Evolutionary conservation across 1,140 invertebrate genomes (phyloP), one percentile per base, ranked within the genome.

Genomic region (Brachionus asplanchnoidis): DNA sequence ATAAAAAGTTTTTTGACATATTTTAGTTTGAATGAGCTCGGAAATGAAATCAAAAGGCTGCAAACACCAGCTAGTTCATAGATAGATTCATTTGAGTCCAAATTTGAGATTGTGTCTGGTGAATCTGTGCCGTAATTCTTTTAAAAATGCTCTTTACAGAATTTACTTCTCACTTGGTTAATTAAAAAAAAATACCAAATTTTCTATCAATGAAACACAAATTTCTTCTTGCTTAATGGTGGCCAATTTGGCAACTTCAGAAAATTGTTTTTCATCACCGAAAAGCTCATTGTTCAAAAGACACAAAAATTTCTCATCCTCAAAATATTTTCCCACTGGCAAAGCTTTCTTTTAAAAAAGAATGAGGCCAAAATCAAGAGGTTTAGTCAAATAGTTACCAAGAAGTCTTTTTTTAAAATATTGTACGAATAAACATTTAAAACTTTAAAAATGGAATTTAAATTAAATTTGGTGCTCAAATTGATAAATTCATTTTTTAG

Each of bases 41-140:
- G 65, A 68, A 68, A 42, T 20, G 36, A 65, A 40, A 82, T n/a
- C 20, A 68, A 23, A 4, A 82, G 42, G 26, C 42, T 82, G 46
- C 79, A 82, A 20, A 36, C 53, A 12, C 79, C 79, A 23, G n/a
- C 60, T 46, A 82, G 42, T 68, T 82, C 79, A 32, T 82, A 82
- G 28, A 68, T 82, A 11, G 79, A 82, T 40, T 82, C 79, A 17
- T 44, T 60, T 5, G 28, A 28, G 9, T 44, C 53, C 65, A 7
- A 9, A 46, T 65, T 68, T 12, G 12, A 26, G 17, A 44, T 32
- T 26, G 17, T 44, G 36, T 82, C 32, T n/a, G 11, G 14, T 44
- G 28, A 42, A 23, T 65, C 14, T 2, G 4, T 20, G 36, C 53
- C 79, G 1, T 9, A n/a, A 20, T 20, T 82, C 32, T 68, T 80